Base-by-base conservation (phyloP, 2,888 invertebrate genomes). In the Chironomus riparius region DNA sequence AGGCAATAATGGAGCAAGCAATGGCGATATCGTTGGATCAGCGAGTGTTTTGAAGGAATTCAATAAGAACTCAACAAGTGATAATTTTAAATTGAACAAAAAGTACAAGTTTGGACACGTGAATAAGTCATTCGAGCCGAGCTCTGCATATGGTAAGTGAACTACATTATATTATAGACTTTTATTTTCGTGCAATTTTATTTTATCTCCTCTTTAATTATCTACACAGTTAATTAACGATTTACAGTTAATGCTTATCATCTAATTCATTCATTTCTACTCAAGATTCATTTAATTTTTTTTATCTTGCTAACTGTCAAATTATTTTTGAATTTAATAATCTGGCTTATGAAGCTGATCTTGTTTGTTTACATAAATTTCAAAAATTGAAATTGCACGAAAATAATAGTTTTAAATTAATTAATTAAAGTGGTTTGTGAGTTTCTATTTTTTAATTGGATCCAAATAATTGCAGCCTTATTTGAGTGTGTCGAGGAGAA, bases 401-500 rank as follows among this genome's bases (percentile, higher is more conserved):
- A 38, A 38, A 38, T 28, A 38, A 10, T 38, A 10, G 38, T 38
- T 38, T 38, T 38, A 28, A 28, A 28, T 38, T 38, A 38, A 10
- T 10, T 38, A 38, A 38, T 38, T 38, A 38, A 24, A 28, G 28
- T 28, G 1, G 38, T 38, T 38, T 38, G 38, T 38, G 38, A 38
- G 38, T 38, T 38, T 38, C 38, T 38, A 10, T 38, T 80, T 79
- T 81, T 38, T 38, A 38, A 38, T 38, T 38, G 38, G 38, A 56
- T 18, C 18, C 7, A 56, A 56, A 56, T 85, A 86, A 83, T 90
- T 88, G 28, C 89, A 97, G 97, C 95, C 76, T 87, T 97, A 69
- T 96, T 98, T 83, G 93, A 94, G 50, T 97, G 97, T 5, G 95
- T 98, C 48, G 98, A 98, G 85, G 94, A 97, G 85, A 96, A 95